Conservation (phyloP, 1,140 invertebrate species). For the Nebria ingens region DNA sequence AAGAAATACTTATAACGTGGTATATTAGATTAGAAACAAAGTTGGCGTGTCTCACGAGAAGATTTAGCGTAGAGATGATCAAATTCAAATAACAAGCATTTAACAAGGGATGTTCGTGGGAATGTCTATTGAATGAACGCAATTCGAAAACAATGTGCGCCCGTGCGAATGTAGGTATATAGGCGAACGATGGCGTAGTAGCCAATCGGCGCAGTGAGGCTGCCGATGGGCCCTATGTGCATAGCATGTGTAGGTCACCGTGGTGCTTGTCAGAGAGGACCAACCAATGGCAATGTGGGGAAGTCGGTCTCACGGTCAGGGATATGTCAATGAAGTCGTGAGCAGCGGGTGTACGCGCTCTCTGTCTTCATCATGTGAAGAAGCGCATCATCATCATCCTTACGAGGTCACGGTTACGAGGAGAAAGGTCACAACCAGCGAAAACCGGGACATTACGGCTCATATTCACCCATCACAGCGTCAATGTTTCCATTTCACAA, state of each 20-base stretch:
- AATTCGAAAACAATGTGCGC: background rate
- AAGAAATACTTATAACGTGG: background rate
- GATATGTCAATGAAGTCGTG: background rate
- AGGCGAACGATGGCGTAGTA: background rate
- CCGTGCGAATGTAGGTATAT: conserved; percentile 5
- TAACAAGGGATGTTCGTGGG: background rate
- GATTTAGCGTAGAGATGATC: background rate
- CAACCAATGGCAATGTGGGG: background rate
- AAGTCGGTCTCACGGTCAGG: conserved; percentile 8
- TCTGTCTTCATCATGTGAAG: background rate
- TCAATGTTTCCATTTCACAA: background rate
- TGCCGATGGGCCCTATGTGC: background rate
- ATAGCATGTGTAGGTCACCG: background rate
- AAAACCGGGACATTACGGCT: conserved; percentile 1
- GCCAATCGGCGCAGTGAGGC: background rate
- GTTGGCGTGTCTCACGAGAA: background rate
- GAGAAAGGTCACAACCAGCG: conserved; percentile 5
- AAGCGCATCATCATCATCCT: background rate
- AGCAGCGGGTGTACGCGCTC: background rate
- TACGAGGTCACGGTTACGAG: background rate
- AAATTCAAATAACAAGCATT: background rate
- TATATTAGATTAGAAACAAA: background rate
- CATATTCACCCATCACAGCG: background rate
- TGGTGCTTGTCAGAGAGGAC: background rate
- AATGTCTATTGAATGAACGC: background rate